Percentiles rank a stretch among this genome's conserved stretches.
These are phyloP conservation scores for Typhlichthys subterraneus DNA, from an alignment of 2,797 vertebrate species.

Conservation along the genomic window DNA sequence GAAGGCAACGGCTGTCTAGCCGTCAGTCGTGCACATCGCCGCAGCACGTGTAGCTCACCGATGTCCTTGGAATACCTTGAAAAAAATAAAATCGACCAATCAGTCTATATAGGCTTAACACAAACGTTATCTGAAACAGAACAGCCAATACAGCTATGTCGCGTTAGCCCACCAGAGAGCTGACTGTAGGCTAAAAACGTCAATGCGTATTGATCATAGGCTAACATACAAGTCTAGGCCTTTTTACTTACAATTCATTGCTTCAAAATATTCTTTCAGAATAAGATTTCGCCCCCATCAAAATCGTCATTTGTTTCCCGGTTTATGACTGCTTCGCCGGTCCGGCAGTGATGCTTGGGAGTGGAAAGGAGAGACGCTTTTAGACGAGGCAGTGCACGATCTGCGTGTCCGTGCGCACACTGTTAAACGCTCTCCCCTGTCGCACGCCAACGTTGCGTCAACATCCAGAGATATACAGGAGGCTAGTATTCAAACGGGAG, in stretches of 20 bases:
- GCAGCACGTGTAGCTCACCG: constrained; percentile 40
- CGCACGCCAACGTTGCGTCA: constrained; percentile 43
- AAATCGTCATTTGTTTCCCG: constrained; percentile 33
- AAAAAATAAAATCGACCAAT: not conserved
- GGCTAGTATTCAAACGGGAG: too few species aligned
- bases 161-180: too few species aligned
- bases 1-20: constrained; percentile 19
- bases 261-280: constrained; percentile 19
- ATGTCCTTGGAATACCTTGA: constrained; percentile 42
- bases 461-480: constrained; percentile 16
- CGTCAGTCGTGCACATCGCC: constrained; percentile 52
- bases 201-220: too few species aligned
- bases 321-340: constrained; percentile 41
- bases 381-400: constrained; percentile 29
- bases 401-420: constrained; percentile 30
- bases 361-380: constrained; percentile 26
- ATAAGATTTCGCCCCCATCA: constrained; percentile 11
- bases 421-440: constrained; percentile 20
- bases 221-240: not conserved
- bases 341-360: constrained; percentile 40
- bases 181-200: too few species aligned
- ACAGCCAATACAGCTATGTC: too few species aligned
- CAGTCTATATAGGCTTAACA: constrained; percentile 12
- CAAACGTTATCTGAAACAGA: not conserved
- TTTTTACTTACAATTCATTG: constrained; percentile 13